phyloP scores from a whole-genome alignment of 2,797 vertebrate species.

The Parotocinclus haroldoi region DNA sequence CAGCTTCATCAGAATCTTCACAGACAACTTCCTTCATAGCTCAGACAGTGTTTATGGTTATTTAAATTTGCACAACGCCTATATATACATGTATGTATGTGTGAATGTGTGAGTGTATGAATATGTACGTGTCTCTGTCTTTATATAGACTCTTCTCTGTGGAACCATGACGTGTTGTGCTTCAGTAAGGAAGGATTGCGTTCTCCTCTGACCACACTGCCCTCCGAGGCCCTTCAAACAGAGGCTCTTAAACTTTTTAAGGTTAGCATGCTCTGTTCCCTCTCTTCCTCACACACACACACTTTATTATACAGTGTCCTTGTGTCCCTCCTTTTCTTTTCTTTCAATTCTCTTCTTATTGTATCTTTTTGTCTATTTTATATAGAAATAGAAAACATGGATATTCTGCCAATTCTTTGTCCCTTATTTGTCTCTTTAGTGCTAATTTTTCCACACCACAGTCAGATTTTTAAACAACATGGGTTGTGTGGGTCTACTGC shows the following conservation, averaged over 20 bases:
- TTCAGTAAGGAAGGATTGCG: constrained; percentile 86
- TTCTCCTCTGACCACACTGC: constrained; percentile 76
- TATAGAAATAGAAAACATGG: too few species aligned
- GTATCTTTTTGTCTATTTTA: not conserved
- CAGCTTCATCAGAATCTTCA: too few species aligned
- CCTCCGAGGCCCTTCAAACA: constrained; percentile 84
- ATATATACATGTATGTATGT: too few species aligned
- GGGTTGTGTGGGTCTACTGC: constrained; percentile 20
- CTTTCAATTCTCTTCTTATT: constrained; percentile 19
- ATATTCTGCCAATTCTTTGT: too few species aligned
- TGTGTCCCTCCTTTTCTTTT: constrained; percentile 26
- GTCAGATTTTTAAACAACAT: constrained; percentile 25
- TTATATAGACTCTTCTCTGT: constrained; percentile 77
- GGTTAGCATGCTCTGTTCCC: constrained; percentile 69
- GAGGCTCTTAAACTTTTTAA: constrained; percentile 95
- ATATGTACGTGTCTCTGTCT: constrained; percentile 37
- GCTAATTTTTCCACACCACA: too few species aligned
- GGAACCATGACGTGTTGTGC: constrained; percentile 84
- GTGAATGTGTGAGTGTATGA: constrained; percentile 58
- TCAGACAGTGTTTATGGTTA: constrained; percentile 60
- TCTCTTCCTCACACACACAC: not conserved
- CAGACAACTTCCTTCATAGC: constrained; percentile 46
- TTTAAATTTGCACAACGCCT: too few species aligned
- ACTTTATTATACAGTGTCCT: constrained; percentile 19
- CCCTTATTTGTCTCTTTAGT: too few species aligned